Percentiles rank a stretch among this genome's conserved stretches.
These are phyloP conservation scores for Neelides folsomi DNA, from an alignment of 2,888 invertebrate species.

Conservation along the genomic window DNA sequence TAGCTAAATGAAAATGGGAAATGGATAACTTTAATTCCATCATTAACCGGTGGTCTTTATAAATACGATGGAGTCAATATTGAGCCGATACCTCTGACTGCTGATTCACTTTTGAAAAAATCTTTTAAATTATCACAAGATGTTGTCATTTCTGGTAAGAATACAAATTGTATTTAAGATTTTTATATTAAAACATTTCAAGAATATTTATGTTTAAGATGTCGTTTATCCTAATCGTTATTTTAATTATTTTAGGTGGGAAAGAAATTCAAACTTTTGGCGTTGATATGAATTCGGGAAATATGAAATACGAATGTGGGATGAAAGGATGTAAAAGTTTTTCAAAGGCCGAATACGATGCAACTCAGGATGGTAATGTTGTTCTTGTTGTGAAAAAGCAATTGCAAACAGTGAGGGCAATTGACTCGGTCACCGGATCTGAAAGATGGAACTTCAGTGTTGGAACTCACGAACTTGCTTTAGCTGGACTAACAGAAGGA, in stretches of 20 bases:
- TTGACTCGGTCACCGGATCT: constrained; percentile 68
- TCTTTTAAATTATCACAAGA: constrained; percentile 77
- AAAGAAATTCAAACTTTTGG: constrained; percentile 77
- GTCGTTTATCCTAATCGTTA: neutral
- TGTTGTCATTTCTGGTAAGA: constrained; percentile 61
- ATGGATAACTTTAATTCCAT: constrained; percentile 80
- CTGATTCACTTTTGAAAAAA: constrained; percentile 64
- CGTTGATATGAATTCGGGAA: constrained; percentile 57
- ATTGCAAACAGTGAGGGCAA: constrained; percentile 76
- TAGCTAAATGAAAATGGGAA: constrained; percentile 70
- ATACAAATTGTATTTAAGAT: neutral
- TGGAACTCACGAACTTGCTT: constrained; percentile 62
- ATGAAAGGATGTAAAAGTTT: constrained; percentile 56
- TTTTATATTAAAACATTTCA: neutral
- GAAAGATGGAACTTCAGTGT: constrained; percentile 98
- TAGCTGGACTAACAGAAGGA: constrained; percentile 31
- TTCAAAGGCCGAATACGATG: constrained; percentile 43
- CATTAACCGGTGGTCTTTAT: constrained; percentile 78
- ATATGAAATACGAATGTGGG: constrained; percentile 64
- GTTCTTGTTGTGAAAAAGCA: constrained; percentile 66
- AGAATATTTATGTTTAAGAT: neutral
- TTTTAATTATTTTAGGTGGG: constrained; percentile 47
- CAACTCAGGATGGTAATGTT: constrained; percentile 37
- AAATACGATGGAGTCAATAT: constrained; percentile 79
- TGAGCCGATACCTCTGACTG: constrained; percentile 67